Percentiles rank a stretch among this genome's conserved stretches.
These are phyloP conservation scores for Netta rufina DNA, from an alignment of 2,797 vertebrate genomes.

Conservation along the genomic window DNA sequence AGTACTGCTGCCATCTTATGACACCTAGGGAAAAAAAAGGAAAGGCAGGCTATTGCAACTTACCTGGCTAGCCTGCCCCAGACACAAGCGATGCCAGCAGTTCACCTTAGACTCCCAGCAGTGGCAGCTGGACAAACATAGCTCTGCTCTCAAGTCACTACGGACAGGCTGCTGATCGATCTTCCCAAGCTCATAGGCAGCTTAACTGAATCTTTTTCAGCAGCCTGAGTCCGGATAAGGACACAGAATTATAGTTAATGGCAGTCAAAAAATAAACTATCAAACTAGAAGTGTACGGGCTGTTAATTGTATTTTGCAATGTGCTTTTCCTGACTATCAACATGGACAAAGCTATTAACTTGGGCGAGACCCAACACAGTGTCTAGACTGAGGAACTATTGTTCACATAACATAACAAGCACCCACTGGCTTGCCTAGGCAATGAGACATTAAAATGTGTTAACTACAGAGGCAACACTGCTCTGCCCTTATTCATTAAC, in stretches of 20 bases:
- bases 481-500: background rate
- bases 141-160: background rate
- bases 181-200: background rate
- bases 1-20: background rate
- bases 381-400: background rate
- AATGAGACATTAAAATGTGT: background rate
- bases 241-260: background rate
- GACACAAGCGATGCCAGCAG: background rate
- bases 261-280: background rate
- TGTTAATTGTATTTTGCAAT: background rate
- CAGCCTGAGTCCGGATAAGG: background rate
- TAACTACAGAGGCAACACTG: background rate
- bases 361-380: background rate
- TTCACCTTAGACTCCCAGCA: background rate
- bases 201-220: background rate
- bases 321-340: background rate
- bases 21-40: background rate
- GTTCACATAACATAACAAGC: background rate
- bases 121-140: background rate
- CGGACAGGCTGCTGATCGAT: background rate
- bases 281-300: background rate
- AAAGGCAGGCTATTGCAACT: background rate
- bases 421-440: background rate
- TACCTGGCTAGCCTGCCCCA: background rate
- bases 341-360: background rate